phyloP scores from a whole-genome alignment of 2,888 invertebrate genomes.

The Oscheius onirici region DNA sequence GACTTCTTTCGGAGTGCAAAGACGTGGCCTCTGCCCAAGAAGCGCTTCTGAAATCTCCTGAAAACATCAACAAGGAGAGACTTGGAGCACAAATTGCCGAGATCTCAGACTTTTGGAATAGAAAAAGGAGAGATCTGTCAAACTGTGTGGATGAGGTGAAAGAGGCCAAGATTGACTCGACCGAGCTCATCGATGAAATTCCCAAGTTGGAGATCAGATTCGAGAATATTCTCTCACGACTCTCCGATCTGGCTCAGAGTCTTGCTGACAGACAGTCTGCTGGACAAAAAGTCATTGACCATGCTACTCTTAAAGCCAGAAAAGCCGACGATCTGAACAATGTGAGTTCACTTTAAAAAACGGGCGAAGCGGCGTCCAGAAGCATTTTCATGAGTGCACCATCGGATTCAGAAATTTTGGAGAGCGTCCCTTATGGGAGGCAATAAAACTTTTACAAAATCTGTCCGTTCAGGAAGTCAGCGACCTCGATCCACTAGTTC shows the following conservation, averaged over 20 bases:
- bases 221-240: slow-evolving; percentile 32
- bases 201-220: slow-evolving; percentile 15
- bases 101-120: slow-evolving; percentile 23
- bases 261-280: slow-evolving; percentile 41
- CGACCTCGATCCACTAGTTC: slow-evolving; percentile 54
- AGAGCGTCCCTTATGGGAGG: no score
- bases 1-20: slow-evolving; percentile 41
- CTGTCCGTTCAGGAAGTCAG: slow-evolving; percentile 35
- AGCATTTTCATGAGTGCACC: no score
- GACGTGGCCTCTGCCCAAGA: slow-evolving; percentile 40
- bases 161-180: neutral
- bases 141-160: slow-evolving; percentile 14
- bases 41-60: slow-evolving; percentile 45
- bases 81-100: slow-evolving; percentile 35
- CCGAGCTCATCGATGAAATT: neutral
- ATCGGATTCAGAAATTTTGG: no score
- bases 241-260: slow-evolving; percentile 75
- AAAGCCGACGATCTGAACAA: slow-evolving; percentile 6
- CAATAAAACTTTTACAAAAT: neutral
- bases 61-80: slow-evolving; percentile 44
- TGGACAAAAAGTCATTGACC: slow-evolving; percentile 75
- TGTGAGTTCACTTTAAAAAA: neutral
- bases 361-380: no score
- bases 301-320: neutral
- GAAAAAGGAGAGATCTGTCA: slow-evolving; percentile 14